A percentile compares a stretch with the other conserved stretches of the same genome.
Conservation (phyloP, 1,140 invertebrate genomes). For the Euschistus heros region DNA sequence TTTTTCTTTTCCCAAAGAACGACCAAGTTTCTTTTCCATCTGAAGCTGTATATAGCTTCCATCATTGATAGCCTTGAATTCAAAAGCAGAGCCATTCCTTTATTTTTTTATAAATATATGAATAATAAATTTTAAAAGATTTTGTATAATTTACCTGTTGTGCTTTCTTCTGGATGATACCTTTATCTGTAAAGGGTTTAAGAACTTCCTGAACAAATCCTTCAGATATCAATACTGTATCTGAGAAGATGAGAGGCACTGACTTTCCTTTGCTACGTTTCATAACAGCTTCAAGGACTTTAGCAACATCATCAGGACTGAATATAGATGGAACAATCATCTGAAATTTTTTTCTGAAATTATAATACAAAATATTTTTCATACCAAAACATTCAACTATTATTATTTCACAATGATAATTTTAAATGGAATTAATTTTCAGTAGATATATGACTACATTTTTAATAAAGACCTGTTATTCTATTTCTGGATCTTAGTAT, state of each 20-base stretch:
- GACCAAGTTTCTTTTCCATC: constrained; percentile 34
- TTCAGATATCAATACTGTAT: constrained; percentile 42
- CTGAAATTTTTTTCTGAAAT: constrained; percentile 29
- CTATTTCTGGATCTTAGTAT: too few species aligned
- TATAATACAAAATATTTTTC: too few species aligned
- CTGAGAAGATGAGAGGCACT: constrained; percentile 36
- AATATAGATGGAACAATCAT: constrained; percentile 70
- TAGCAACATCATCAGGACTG: constrained; percentile 59
- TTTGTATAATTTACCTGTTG: constrained; percentile 39
- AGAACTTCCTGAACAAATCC: constrained; percentile 57
- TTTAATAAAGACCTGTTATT: too few species aligned
- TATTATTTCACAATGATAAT: too few species aligned
- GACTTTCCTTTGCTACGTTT: constrained; percentile 38
- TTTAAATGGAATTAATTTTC: too few species aligned
- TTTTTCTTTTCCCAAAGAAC: constrained; percentile 34
- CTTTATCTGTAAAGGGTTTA: constrained; percentile 47
- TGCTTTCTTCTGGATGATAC: constrained; percentile 58
- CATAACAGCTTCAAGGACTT: constrained; percentile 54
- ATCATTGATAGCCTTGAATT: constrained; percentile 30
- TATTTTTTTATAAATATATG: too few species aligned
- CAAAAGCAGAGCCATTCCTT: too few species aligned
- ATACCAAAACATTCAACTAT: background rate
- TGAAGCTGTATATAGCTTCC: constrained; percentile 32
- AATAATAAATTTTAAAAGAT: background rate
- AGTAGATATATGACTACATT: too few species aligned